Base-by-base conservation (phyloP, 2,888 invertebrate species). In the Steinernema scapterisci region DNA sequence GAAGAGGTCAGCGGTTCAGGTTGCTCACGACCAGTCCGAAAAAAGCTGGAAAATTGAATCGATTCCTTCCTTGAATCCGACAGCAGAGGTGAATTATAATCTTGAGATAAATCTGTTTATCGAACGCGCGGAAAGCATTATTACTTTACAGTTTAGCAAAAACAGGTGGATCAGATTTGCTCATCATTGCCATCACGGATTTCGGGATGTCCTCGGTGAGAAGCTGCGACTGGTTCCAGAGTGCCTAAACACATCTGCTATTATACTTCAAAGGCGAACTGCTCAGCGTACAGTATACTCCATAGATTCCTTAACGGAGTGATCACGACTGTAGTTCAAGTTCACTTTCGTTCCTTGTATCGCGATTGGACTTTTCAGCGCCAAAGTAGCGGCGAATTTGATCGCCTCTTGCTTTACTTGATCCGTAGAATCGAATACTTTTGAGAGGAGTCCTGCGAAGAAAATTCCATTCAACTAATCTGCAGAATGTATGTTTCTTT, bases 301-400 rank as follows among this genome's bases (percentile, higher is more conserved):
- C n/a, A 97, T 89, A 13, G 95, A 94, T 74, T 95, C 93, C 79
- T 93, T 91, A 19, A 93, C 93, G 0, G 93, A 90, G 85, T 95
- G 94, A 88, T 95, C 95, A 83, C 95, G 91, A 0, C 95, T 93
- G 88, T 93, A 96, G 76, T 87, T 91, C 27, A 97, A 87, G 83
- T 91, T 93, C 73, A 91, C 89, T 88, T 99, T 99, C 0, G 94
- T 93, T 2, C 92, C 92, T 88, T 97, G 97, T 0, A 97, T 93
- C 0, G 97, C 97, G 3, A 97, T 92, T 0, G 97, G 97, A 89
- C 95, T 95, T 88, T 95, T 94, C 5, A 89, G 88, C 0, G 97
- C 94, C 79, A 99, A 96, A 44, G 89, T 87, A 80, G 91, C 91
- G 0, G 96, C 97, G 71, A 93, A 82, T 6, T 91, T 90, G 0